Conservation (phyloP, 2,888 invertebrate genomes). For the Boloria selene region DNA sequence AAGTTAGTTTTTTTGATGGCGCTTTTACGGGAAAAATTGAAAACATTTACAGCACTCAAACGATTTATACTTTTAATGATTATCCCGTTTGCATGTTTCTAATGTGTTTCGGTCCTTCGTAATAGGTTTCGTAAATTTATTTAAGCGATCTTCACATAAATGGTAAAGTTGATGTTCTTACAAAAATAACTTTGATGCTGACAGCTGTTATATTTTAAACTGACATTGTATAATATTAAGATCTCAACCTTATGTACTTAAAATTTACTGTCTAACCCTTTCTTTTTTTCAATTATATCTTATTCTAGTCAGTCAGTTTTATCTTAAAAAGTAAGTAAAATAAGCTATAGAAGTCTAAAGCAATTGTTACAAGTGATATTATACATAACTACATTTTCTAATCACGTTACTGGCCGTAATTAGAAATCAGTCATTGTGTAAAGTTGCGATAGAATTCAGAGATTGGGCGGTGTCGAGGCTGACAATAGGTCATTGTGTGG, state of each 20-base stretch:
- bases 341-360: too few species aligned
- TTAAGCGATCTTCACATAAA: background rate
- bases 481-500: conserved; percentile 79
- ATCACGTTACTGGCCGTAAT: conserved; percentile 10
- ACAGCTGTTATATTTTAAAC: too few species aligned
- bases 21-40: conserved; percentile 68
- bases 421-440: conserved; percentile 18
- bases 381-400: too few species aligned
- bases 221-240: too few species aligned
- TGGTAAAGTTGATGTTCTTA: background rate
- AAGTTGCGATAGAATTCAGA: conserved; percentile 22
- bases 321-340: too few species aligned
- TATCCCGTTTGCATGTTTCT: conserved; percentile 28
- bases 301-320: too few species aligned
- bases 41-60: conserved; percentile 71
- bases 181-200: background rate
- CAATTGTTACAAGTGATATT: too few species aligned
- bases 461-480: conserved; percentile 63
- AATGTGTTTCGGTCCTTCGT: conserved; percentile 26
- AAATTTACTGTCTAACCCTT: too few species aligned
- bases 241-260: too few species aligned
- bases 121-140: conserved; percentile 33
- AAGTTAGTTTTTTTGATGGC: conserved; percentile 52
- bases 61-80: conserved; percentile 39
- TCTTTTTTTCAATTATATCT: too few species aligned